Conservation (phyloP, 2,888 invertebrate genomes). For the Lycophotia porphyrea region DNA sequence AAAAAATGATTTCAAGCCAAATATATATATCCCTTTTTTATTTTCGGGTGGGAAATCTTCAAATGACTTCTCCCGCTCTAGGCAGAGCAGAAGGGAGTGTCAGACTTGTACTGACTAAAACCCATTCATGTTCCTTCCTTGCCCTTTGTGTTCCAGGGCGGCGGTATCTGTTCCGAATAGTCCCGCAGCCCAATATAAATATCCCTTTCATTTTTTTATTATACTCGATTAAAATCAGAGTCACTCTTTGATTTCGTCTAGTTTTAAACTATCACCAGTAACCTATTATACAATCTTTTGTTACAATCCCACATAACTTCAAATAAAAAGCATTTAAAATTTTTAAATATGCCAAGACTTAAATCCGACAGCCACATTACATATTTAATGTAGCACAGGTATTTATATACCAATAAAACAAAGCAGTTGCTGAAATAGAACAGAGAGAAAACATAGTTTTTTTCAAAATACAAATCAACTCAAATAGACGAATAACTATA, state of each 20-base stretch:
- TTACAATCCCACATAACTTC: constrained; percentile 20
- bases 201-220: not conserved
- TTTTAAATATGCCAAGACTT: constrained; percentile 35
- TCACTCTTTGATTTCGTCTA: not conserved
- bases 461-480: constrained; percentile 43
- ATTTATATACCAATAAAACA: constrained; percentile 59
- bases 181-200: not conserved
- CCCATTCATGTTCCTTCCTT: too few relatives aligned
- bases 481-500: constrained; percentile 40
- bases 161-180: too few relatives aligned
- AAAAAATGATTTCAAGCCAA: not conserved
- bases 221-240: not conserved
- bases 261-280: not conserved
- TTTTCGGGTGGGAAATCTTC: too few relatives aligned
- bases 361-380: constrained; percentile 32
- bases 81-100: too few relatives aligned
- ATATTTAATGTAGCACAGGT: constrained; percentile 57
- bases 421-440: constrained; percentile 45
- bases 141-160: too few relatives aligned
- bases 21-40: not conserved
- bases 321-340: constrained; percentile 24
- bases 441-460: constrained; percentile 22
- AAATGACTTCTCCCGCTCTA: too few relatives aligned
- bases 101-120: too few relatives aligned
- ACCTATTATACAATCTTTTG: constrained; percentile 14